These are phyloP conservation scores for Apostichopus parvimensis DNA, from an alignment of 35 echinoderm and acorn worm genomes.

Conservation along the genomic window DNA sequence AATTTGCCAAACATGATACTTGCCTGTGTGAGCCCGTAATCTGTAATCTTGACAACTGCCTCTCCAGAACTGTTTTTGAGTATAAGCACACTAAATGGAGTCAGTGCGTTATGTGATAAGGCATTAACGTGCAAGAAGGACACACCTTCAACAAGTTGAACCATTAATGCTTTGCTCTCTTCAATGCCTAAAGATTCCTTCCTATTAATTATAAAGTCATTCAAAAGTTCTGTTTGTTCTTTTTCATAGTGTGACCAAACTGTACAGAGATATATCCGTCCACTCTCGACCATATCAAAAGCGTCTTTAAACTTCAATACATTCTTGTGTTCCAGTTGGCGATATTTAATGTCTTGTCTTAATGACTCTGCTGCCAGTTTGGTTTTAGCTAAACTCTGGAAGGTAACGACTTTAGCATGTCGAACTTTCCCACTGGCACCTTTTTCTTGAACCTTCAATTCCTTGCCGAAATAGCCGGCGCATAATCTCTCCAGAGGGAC, in stretches of 20 bases:
- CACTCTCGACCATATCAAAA: conserved; percentile 44
- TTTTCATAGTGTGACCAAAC: conserved; percentile 65
- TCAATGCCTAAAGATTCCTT: conserved; percentile 58
- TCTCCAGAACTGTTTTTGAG: conserved; percentile 55
- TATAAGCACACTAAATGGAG: conserved; percentile 76
- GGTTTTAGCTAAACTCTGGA: conserved; percentile 49
- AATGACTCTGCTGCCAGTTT: conserved; percentile 58
- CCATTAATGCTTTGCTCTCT: conserved; percentile 71
- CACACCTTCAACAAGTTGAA: conserved; percentile 73
- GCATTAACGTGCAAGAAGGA: conserved; percentile 71
- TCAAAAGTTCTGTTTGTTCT: conserved; percentile 57
- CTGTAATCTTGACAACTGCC: conserved; percentile 78
- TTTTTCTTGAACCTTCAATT: conserved; percentile 64
- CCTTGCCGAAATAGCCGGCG: conserved; percentile 81
- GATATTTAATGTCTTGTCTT: conserved; percentile 47
- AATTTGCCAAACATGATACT: background rate
- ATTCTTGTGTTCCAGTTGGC: conserved; percentile 74
- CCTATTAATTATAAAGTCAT: conserved; percentile 77
- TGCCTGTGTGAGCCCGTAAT: conserved; percentile 81
- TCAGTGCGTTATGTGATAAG: conserved; percentile 69
- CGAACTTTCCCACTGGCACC: conserved; percentile 63
- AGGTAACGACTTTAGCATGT: conserved; percentile 62
- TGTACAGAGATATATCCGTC: conserved; percentile 65
- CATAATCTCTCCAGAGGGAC: conserved; percentile 67
- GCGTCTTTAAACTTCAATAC: conserved; percentile 72